phyloP scores from a whole-genome alignment of 2,888 invertebrate species.

The Chironomus tentans region DNA sequence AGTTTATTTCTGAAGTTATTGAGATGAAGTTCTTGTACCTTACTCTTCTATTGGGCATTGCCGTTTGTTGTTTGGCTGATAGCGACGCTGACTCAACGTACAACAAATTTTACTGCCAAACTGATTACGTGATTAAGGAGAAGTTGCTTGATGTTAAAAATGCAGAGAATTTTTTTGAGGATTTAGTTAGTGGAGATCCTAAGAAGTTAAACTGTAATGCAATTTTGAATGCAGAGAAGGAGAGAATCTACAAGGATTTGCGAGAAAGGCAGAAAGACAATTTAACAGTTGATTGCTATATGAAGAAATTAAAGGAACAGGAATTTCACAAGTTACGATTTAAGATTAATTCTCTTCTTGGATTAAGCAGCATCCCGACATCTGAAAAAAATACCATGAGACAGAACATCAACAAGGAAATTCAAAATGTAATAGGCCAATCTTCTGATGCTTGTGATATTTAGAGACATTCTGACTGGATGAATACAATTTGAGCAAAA shows the following conservation, averaged over 20 bases:
- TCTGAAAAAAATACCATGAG: constrained; percentile 29
- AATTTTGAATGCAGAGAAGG: not conserved
- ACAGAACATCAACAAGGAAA: constrained; percentile 15
- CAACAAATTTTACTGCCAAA: not conserved
- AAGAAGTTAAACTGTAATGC: constrained; percentile 1
- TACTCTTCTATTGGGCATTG: too few species aligned
- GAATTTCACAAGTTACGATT: constrained; percentile 7
- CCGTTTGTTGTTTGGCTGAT: not conserved
- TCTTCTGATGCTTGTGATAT: not conserved
- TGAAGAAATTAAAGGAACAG: not conserved
- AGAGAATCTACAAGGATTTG: not conserved
- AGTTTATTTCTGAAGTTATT: too few species aligned
- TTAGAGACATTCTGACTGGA: too few species aligned
- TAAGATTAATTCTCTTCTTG: not conserved
- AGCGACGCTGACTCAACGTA: not conserved
- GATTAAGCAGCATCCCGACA: not conserved
- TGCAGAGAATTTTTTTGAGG: not conserved
- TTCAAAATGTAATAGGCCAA: not conserved
- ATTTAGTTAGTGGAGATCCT: not conserved
- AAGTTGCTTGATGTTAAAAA: not conserved
- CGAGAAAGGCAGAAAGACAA: too few species aligned
- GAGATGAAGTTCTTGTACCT: too few species aligned
- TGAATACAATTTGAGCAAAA: too few species aligned
- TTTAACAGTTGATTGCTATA: not conserved
- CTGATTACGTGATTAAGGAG: not conserved